Base-by-base conservation (phyloP, 1,140 invertebrate species). In the Bombyx mori region DNA sequence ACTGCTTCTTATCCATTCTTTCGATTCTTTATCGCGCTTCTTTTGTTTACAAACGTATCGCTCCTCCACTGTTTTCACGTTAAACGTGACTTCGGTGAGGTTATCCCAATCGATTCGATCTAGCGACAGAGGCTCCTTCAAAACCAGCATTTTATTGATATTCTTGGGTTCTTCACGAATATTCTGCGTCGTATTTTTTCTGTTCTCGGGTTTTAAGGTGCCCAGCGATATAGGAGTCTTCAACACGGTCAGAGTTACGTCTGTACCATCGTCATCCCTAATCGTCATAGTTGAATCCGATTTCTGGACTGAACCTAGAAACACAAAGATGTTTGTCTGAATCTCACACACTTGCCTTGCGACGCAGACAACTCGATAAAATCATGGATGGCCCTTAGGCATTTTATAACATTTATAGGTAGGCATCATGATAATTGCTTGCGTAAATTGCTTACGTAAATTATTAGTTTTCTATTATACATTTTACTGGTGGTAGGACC, bases 231-330 rank as follows among this genome's bases (percentile, higher is more conserved):
- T 77, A 3, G 77, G 74, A 55, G 57, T 60, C 57, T 77, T 75
- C 8, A 82, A 63, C 10, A 82, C 22, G 48, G 66, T 67, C 8
- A 81, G 56, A 61, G 60, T 73, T 47, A 80, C 69, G 6, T 73
- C 66, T 7, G 45, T 62, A 35, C 76, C 77, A 42, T 80, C 74
- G 22, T 77, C 72, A 54, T 75, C 69, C 66, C 79, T 79, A 26
- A 81, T 8, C 54, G 69, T 60, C 26, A 81, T 71, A n/a, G 77
- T 71, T 26, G 75, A 73, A 58, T 76, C 61, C 51, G 67, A 72
- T 55, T 70, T 63, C 63, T 77, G 59, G 69, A 81, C 74, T 68
- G 66, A 52, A 54, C 79, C 81, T 84, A 79, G 63, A 84, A 83
- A 52, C 73, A 64, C 71, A 78, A 66, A 56, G 26, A 35, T 35